phyloP scores from a whole-genome alignment of 2,113 vertebrate species.

The Vimba vimba region DNA sequence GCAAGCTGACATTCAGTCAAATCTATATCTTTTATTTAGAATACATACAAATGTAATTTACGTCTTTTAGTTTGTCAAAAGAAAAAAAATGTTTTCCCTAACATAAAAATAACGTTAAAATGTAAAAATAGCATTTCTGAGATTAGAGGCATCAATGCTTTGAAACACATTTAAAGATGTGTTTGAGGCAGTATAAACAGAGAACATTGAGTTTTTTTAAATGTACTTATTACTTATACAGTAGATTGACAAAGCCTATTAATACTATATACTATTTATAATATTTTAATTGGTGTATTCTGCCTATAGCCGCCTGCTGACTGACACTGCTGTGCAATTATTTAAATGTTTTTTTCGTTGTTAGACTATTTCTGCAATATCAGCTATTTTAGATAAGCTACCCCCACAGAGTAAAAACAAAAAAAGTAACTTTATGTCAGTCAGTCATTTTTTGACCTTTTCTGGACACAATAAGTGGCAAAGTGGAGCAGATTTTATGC shows the following conservation, averaged over 20 bases:
- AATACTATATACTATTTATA: not conserved
- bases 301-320: not conserved
- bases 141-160: not conserved
- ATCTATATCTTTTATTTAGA: too few relatives aligned
- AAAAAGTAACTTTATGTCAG: not conserved
- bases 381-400: not conserved
- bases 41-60: too few relatives aligned
- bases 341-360: not conserved
- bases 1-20: too few relatives aligned
- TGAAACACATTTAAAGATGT: not conserved
- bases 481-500: not conserved
- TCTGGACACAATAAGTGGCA: not conserved
- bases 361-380: not conserved
- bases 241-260: not conserved
- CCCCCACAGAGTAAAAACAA: not conserved
- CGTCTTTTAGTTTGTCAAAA: too few relatives aligned
- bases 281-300: not conserved
- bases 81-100: too few relatives aligned
- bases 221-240: not conserved
- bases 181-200: not conserved
- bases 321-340: conserved; percentile 4
- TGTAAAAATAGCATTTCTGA: not conserved
- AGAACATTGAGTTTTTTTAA: not conserved
- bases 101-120: too few relatives aligned
- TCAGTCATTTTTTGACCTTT: not conserved